These are phyloP conservation scores for Isurus oxyrinchus DNA, from an alignment of 2,113 vertebrate genomes.

Conservation along the genomic window DNA sequence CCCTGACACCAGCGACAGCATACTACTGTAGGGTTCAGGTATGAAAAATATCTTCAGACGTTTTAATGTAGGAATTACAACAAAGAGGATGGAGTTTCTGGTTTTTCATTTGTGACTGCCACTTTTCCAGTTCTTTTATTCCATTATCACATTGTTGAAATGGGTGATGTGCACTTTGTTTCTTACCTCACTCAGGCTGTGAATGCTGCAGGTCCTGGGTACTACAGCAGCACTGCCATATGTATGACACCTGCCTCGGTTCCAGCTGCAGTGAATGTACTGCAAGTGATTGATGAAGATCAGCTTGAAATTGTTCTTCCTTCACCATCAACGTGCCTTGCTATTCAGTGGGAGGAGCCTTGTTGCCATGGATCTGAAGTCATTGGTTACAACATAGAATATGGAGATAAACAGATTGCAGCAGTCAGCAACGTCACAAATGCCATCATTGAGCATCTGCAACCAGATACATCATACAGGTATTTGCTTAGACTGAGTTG, in stretches of 20 bases:
- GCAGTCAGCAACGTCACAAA: conserved; percentile 54
- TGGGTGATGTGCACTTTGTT: background rate
- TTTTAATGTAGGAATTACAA: background rate
- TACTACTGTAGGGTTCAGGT: conserved; percentile 74
- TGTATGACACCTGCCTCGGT: conserved; percentile 57
- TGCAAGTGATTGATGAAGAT: conserved; percentile 58
- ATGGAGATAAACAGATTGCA: conserved; percentile 61
- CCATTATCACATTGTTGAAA: background rate
- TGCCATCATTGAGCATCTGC: conserved; percentile 61
- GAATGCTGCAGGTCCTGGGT: conserved; percentile 58
- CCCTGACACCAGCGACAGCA: conserved; percentile 60
- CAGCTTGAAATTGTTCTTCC: conserved; percentile 50
- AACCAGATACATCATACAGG: conserved; percentile 68
- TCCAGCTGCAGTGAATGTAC: conserved; percentile 56
- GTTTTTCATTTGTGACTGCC: background rate
- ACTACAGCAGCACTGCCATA: conserved; percentile 56
- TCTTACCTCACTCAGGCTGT: conserved; percentile 52
- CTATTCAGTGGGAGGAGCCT: conserved; percentile 66
- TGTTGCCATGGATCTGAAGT: conserved; percentile 65
- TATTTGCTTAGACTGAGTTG: conserved; percentile 39
- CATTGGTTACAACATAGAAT: conserved; percentile 69
- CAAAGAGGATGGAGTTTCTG: background rate
- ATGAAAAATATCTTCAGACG: conserved; percentile 35
- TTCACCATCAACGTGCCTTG: conserved; percentile 57
- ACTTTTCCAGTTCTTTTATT: background rate